phyloP scores from a whole-genome alignment of 2,888 invertebrate species.

The Chrysomela aeneicollis region DNA sequence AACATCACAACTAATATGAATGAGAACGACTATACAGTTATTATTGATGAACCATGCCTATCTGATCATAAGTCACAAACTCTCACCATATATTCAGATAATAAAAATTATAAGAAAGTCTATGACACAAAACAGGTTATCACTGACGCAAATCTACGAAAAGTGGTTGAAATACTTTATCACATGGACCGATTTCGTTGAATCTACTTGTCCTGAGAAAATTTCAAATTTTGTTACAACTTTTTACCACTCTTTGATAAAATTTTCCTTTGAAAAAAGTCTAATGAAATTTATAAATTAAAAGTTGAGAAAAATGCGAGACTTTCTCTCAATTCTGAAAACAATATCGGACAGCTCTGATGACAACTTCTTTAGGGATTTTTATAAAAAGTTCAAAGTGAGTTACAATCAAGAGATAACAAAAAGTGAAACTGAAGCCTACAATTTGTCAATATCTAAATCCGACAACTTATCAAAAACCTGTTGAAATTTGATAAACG shows the following conservation, averaged over 20 bases:
- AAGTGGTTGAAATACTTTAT: not conserved
- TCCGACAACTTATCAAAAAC: not conserved
- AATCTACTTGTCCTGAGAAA: not conserved
- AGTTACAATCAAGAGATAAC: not conserved
- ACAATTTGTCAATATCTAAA: not conserved
- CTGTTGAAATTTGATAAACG: constrained; percentile 6
- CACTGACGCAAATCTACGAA: not conserved
- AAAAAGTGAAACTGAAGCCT: not conserved
- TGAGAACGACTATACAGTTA: not conserved
- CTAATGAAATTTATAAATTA: not conserved
- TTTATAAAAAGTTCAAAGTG: constrained; percentile 1
- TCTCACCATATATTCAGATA: constrained; percentile 8
- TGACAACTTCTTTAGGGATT: not conserved
- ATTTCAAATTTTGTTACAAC: not conserved
- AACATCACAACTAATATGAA: constrained; percentile 7
- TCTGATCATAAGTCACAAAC: constrained; percentile 12
- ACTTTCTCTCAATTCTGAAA: constrained; percentile 8
- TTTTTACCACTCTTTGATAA: not conserved
- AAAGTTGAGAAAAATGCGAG: constrained; percentile 6
- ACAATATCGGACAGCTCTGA: not conserved
- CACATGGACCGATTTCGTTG: not conserved
- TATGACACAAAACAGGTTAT: not conserved
- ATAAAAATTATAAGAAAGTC: not conserved
- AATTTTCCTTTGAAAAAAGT: not conserved
- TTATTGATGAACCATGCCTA: constrained; percentile 13